A percentile compares a stretch with the other conserved stretches of the same genome.
phyloP scores from a whole-genome alignment of 2,888 invertebrate genomes.

The Monoplex corrugatus region DNA sequence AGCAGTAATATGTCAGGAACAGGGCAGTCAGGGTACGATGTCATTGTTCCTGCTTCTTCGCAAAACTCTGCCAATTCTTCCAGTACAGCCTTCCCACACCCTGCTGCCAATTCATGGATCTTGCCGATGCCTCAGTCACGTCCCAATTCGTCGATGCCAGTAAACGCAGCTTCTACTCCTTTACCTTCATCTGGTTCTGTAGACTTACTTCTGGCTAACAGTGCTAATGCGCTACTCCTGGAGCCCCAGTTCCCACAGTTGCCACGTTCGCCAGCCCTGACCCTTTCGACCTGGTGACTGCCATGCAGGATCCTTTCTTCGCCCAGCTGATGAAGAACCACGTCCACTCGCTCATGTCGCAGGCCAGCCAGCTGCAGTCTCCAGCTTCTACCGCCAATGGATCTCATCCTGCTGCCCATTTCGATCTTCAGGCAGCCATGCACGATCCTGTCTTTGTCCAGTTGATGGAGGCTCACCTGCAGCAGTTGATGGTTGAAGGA shows the following conservation, averaged over 20 bases:
- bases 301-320: slow-evolving; percentile 31
- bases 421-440: slow-evolving; percentile 2
- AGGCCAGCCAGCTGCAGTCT: background rate
- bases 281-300: background rate
- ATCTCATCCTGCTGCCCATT: background rate
- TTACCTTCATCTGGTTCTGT: background rate
- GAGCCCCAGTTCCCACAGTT: background rate
- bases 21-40: too few relatives aligned
- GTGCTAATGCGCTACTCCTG: background rate
- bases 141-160: too few relatives aligned
- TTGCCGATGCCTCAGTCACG: too few relatives aligned
- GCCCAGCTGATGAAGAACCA: slow-evolving; percentile 27
- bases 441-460: background rate
- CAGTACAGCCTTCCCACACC: background rate
- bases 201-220: background rate
- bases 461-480: slow-evolving; percentile 13
- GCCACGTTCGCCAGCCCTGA: too few relatives aligned
- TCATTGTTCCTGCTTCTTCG: too few relatives aligned
- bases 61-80: too few relatives aligned
- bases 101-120: background rate
- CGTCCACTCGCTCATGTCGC: slow-evolving; percentile 12
- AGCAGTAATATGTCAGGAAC: too few relatives aligned
- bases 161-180: background rate
- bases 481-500: slow-evolving; percentile 10
- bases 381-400: background rate